Evolutionary conservation across 2,113 vertebrate species (phyloP), one percentile per base, ranked within the genome.

Genomic region (Sterna hirundo): DNA sequence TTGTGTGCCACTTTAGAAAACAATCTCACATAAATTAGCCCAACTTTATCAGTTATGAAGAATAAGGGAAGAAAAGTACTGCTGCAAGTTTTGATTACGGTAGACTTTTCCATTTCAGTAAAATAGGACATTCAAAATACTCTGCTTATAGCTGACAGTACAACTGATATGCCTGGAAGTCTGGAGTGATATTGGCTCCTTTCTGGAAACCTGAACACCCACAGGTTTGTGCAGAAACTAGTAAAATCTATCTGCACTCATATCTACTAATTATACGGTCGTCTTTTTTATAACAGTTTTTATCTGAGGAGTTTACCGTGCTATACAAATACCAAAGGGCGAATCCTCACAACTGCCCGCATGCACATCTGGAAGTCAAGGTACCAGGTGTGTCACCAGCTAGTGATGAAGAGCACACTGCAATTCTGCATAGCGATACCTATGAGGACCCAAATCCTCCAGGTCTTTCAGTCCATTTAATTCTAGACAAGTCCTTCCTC

Each of bases 21-120:
- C 84, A 96, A 94, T 96, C 97, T 93, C 87, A 97, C 95, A 96
- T 87, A 97, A 93, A 97, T 95, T 90, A 87, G 75, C 65, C 71
- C 64, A 94, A 88, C 88, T 97, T 97, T 91, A 94, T 89, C 71
- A 94, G 65, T 92, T 91, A 82, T 21, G 55, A 91, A 81, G 77
- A 96, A 88, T 13, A 68, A 55, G 30, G 64, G 40, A 82, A 64
- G 55, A 87, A 93, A 91, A 71, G 14, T 49, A 81, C 9, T 47
- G 51, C 61, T 92, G n/a, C 54, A 91, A 91, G 57, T 94, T 97
- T 89, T 93, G 78, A 80, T 64, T 91, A 69, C 5, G 11, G 70
- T 79, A 93, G 60, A 93, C 88, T 86, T 95, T 81, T 90, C 49
- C 47, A 32, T 91, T 95, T 94, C 85, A 85, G 81, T 58, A 66